Percentiles rank a stretch among this genome's conserved stretches.
phyloP scores from a whole-genome alignment of 2,888 invertebrate genomes.

The Fragum sueziense region DNA sequence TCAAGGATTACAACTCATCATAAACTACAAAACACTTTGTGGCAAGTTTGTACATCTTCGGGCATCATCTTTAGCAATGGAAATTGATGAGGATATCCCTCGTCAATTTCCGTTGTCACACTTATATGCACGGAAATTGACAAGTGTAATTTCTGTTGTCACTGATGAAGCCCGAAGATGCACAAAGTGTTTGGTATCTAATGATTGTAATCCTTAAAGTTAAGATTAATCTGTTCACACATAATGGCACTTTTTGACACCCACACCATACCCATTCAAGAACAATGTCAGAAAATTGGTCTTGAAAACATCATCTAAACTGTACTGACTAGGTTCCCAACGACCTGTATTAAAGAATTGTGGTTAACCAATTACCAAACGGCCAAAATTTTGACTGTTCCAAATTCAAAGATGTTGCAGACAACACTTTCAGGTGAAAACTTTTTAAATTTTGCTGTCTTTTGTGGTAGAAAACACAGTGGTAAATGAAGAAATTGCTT shows the following conservation, averaged over 20 bases:
- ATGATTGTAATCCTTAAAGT: neutral
- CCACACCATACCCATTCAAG: neutral
- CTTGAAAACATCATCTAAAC: constrained; percentile 84
- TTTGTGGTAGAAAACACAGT: too few species aligned
- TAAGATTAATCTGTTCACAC: neutral
- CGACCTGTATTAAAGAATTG: constrained; percentile 65
- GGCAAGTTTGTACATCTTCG: neutral
- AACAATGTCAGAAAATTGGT: constrained; percentile 84
- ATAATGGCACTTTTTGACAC: neutral
- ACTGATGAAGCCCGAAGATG: too few species aligned
- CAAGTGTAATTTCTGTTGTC: too few species aligned
- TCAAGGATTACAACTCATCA: too few species aligned
- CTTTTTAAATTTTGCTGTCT: neutral
- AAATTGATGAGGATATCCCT: too few species aligned
- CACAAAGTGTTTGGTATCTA: too few species aligned
- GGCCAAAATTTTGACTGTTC: too few species aligned
- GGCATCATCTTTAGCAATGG: too few species aligned
- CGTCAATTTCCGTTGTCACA: too few species aligned
- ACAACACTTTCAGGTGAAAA: neutral
- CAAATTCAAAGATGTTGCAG: too few species aligned
- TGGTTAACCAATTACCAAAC: neutral
- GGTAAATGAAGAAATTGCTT: neutral
- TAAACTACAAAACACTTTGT: too few species aligned
- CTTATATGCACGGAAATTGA: too few species aligned
- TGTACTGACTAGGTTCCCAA: constrained; percentile 81